Evolutionary conservation across 2,113 vertebrate species (phyloP), one percentile per base, ranked within the genome.

Genomic region (Burhinus bistriatus): DNA sequence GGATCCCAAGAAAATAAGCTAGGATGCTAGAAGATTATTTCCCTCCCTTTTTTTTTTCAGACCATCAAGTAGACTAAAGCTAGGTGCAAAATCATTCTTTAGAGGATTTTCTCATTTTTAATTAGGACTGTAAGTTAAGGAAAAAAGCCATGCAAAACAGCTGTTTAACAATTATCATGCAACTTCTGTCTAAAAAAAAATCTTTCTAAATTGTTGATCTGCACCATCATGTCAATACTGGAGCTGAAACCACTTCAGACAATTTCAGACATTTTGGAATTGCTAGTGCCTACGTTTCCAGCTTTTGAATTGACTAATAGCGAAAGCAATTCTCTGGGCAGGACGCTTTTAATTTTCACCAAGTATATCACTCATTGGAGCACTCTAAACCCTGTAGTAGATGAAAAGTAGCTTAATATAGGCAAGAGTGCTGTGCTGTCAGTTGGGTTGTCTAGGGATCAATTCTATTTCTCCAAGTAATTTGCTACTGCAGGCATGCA

Each of bases 271-370:
- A 59, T 83, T 94, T 78, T 87, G 66, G 21, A 78, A 84, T 86
- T 36, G 52, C 61, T 79, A 55, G 20, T 5, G 12, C 36, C 71
- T 61, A 30, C 30, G 40, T 85, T 90, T 95, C 58, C 66, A 96
- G 47, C 49, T 90, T 95, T 64, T 89, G 45, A 66, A 52, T 4
- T 55, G 51, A 57, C 75, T 75, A 45, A 57, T 34, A 94, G 38
- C 38, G 59, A 87, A 95, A 94, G 45, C 29, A 94, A 64, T 94
- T 93, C 10, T 96, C 80, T 54, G 76, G 40, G 83, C 38, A 91
- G 34, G 80, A 87, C 42, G 64, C 36, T 45, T 78, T 88, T 94
- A 38, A 79, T 90, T 82, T 76, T 92, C 70, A 94, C 83, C 42
- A 88, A 82, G 58, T 65, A 9, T 18, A 47, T 72, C 66, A 51